Evolutionary conservation across 2,113 vertebrate genomes (phyloP).

Genomic region (Ifrita kowaldi): DNA sequence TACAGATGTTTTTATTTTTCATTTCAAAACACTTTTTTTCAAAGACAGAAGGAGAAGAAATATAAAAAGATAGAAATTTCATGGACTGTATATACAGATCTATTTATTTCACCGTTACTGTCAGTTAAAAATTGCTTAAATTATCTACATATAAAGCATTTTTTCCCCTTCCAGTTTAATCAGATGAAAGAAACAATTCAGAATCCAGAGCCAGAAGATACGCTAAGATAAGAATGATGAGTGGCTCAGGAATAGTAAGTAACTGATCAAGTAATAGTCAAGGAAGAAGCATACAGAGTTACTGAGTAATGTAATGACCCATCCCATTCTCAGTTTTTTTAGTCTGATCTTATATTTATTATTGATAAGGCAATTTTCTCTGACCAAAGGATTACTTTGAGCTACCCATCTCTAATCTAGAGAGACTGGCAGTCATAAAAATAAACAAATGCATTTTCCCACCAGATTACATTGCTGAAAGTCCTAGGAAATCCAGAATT

Average conservation of each 20-base stretch:
- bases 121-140: neutral
- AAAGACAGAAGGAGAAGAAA: neutral
- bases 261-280: neutral
- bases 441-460: neutral
- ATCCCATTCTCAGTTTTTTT: neutral
- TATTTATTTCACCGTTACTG: neutral
- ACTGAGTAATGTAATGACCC: neutral
- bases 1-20: neutral
- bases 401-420: neutral
- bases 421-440: constrained; percentile 10
- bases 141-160: neutral
- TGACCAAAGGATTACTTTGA: neutral
- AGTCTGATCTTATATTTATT: neutral
- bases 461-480: neutral
- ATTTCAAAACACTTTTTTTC: neutral
- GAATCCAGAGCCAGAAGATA: neutral
- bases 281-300: neutral
- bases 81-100: neutral
- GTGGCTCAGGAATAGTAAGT: neutral
- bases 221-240: neutral
- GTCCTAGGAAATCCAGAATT: neutral
- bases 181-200: neutral
- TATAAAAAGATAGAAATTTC: neutral
- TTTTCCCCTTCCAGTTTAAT: neutral
- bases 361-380: neutral